Evolutionary conservation across 2,797 vertebrate genomes (phyloP).

Genomic region (Syngnathus rostellatus): DNA sequence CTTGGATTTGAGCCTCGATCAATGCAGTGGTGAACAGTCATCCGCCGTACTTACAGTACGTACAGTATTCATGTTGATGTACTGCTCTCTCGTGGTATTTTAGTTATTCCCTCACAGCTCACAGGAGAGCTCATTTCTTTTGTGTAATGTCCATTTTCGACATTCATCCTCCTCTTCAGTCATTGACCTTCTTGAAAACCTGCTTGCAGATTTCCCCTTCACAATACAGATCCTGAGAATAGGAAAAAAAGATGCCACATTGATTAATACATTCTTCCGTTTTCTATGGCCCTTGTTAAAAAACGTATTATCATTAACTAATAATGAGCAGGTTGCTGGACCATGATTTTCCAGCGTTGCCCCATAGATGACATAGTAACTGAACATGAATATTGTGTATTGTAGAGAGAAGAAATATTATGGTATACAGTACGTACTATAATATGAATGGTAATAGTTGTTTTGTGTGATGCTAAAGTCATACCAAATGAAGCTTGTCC

Average conservation of each 20-base stretch:
- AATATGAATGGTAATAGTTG: background rate
- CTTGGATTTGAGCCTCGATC: background rate
- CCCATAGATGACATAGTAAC: background rate
- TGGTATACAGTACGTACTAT: no score
- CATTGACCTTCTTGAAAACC: conserved; percentile 64
- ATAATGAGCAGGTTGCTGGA: background rate
- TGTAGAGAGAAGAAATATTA: background rate
- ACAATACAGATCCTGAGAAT: conserved; percentile 76
- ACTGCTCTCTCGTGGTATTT: conserved; percentile 46
- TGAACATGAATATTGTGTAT: background rate
- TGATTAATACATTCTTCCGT: background rate
- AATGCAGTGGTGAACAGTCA: background rate
- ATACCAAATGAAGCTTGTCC: conserved; percentile 81
- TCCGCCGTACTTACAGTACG: background rate
- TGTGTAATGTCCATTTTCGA: background rate
- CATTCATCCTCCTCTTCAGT: conserved; percentile 29
- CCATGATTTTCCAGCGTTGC: background rate
- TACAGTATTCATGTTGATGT: conserved; percentile 8
- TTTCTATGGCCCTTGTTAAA: no score
- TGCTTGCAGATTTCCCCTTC: conserved; percentile 83
- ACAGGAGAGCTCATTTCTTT: background rate
- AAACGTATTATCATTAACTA: no score
- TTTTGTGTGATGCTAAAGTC: conserved; percentile 4
- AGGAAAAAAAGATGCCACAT: conserved; percentile 2
- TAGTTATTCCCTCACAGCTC: background rate